Conservation (phyloP, 2,888 invertebrate genomes). For the Automeris io region DNA sequence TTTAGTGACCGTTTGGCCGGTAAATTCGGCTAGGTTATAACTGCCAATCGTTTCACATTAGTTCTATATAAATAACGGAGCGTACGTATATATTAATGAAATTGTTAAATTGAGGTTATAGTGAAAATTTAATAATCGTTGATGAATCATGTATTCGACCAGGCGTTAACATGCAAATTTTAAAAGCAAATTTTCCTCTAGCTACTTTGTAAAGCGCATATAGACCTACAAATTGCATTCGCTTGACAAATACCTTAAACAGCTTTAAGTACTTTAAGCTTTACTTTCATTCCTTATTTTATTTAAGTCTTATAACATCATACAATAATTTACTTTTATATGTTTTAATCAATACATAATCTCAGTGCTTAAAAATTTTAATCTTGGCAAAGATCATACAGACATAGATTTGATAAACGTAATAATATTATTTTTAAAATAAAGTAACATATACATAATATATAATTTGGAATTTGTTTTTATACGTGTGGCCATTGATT, state of each 20-base stretch:
- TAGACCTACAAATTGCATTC: too few species aligned
- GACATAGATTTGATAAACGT: too few species aligned
- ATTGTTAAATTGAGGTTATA: conserved; percentile 69
- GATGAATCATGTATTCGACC: conserved; percentile 52
- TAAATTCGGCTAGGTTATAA: conserved; percentile 35
- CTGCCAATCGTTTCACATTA: conserved; percentile 65
- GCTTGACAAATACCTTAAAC: conserved; percentile 12
- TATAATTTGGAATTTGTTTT: too few species aligned
- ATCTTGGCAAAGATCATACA: too few species aligned
- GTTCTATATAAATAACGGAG: conserved; percentile 47
- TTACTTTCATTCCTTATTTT: conserved; percentile 27
- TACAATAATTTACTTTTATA: too few species aligned
- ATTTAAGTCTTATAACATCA: conserved; percentile 15
- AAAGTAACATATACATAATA: too few species aligned
- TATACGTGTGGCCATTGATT: not conserved
- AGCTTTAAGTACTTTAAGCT: conserved; percentile 19
- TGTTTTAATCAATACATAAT: too few species aligned
- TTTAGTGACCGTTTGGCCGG: conserved; percentile 33
- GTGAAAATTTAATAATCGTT: conserved; percentile 73
- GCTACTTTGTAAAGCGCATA: too few species aligned
- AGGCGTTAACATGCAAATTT: conserved; percentile 27
- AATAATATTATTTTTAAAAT: too few species aligned
- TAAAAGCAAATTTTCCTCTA: too few species aligned
- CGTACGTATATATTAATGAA: conserved; percentile 56
- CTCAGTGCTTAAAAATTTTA: too few species aligned